Evolutionary conservation across 2,888 invertebrate genomes (phyloP).

Genomic region (Acrocyrtus sp.): DNA sequence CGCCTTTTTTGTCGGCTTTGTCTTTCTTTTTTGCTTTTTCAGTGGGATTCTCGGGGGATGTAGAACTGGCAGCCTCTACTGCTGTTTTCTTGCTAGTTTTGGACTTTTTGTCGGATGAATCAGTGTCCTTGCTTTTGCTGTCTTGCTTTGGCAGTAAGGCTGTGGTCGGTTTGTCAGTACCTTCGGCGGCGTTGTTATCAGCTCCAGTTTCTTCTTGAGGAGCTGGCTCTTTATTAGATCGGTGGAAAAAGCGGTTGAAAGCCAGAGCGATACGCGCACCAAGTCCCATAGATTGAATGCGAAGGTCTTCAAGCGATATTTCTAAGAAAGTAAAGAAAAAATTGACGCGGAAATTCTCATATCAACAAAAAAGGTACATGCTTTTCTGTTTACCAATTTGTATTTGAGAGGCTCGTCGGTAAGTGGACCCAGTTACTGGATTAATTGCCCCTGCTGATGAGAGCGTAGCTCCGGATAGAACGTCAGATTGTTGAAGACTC

Average conservation of each 20-base stretch:
- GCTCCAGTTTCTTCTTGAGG: conserved; percentile 19
- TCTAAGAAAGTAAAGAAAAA: conserved; percentile 42
- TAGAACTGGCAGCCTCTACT: too few species aligned
- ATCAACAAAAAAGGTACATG: neutral
- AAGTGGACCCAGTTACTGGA: conserved; percentile 53
- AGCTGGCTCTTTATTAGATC: conserved; percentile 27
- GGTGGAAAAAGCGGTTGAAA: conserved; percentile 53
- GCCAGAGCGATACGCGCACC: conserved; percentile 56
- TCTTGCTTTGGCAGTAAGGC: conserved; percentile 36
- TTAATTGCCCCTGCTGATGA: conserved; percentile 55
- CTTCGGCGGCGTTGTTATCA: conserved; percentile 30
- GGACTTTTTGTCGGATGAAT: conserved; percentile 27
- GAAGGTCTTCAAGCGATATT: conserved; percentile 61
- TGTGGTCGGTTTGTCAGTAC: conserved; percentile 26
- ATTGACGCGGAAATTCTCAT: conserved; percentile 4
- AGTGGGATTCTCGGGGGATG: conserved; percentile 12
- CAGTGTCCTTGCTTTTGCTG: conserved; percentile 24
- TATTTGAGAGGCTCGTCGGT: conserved; percentile 63
- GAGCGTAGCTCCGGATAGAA: conserved; percentile 60
- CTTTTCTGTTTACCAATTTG: conserved; percentile 60
- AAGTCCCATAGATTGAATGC: conserved; percentile 57
- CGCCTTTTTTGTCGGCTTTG: conserved; percentile 4
- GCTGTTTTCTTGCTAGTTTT: conserved; percentile 21
- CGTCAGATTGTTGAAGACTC: conserved; percentile 65
- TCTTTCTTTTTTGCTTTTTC: conserved; percentile 26